Evolutionary conservation across 2,888 invertebrate genomes (phyloP), one percentile per base, ranked within the genome.

Genomic region (Noctua janthe): DNA sequence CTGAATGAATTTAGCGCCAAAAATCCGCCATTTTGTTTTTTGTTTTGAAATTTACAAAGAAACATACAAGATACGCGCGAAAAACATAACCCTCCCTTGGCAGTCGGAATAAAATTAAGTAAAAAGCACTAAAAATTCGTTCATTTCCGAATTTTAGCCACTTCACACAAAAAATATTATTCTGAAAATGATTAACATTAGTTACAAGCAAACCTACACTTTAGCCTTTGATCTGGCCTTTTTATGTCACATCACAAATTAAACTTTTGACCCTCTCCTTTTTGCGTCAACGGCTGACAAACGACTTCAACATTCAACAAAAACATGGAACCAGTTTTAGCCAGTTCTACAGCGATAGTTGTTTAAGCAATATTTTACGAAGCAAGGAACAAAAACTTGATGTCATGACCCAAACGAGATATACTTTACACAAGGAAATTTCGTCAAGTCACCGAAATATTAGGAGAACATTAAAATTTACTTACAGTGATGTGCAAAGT

Each of bases 391-490:
- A 87, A 91, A 89, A 88, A 86, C 85, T 76, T 73, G 71, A 79
- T 87, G 88, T 90, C 89, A 91, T 81, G 87, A 81, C 84, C 83
- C 85, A 83, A 85, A 86, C 80, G 84, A 86, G 89, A 88, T 84
- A 85, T 77, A 76, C 20, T 76, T 81, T 84, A 83, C 83, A 82
- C 74, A 82, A 80, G 70, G 64, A 82, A 88, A 85, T 88, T 90
- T 87, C 56, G 81, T 82, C 87, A 76, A 90, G 91, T 92, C 92
- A 92, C 77, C 59, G 81, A 88, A 88, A 88, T 91, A 91, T 91
- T 92, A 90, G 86, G 87, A 88, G 83, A 90, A 89, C 90, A 90
- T 92, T 91, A 92, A 88, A 92, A 90, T 89, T 89, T 90, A 90
- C 91, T 89, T 86, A 91, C 89, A 90, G 89, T 90, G 88, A 90